Evolutionary conservation across 2,113 vertebrate species (phyloP).

Genomic region (Apodemus sylvaticus): DNA sequence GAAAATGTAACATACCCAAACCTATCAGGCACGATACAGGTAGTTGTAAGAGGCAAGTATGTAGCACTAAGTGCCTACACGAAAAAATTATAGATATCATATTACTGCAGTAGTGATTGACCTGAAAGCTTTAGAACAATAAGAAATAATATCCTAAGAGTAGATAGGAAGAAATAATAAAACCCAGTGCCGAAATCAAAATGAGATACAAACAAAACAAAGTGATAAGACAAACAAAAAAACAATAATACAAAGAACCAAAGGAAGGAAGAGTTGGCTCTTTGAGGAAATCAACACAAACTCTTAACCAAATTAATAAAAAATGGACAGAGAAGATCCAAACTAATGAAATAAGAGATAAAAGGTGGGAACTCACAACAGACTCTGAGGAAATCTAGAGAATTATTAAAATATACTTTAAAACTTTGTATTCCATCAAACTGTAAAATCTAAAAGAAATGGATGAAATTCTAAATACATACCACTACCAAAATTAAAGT

Average conservation of each 20-base stretch:
- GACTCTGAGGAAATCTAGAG: background rate
- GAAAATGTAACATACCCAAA: background rate
- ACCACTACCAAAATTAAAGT: background rate
- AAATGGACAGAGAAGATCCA: background rate
- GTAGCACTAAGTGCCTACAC: background rate
- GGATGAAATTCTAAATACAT: background rate
- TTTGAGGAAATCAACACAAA: background rate
- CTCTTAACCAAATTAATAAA: background rate
- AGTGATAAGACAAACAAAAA: background rate
- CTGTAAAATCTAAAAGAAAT: background rate
- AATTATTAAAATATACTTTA: background rate
- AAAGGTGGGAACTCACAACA: background rate
- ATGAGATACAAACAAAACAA: background rate
- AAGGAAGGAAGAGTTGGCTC: background rate
- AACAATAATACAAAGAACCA: background rate
- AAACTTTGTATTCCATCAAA: background rate
- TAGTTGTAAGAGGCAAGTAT: background rate
- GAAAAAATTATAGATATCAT: background rate
- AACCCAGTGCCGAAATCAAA: background rate
- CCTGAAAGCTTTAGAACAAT: background rate
- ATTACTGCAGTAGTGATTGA: background rate
- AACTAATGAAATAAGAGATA: background rate
- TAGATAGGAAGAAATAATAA: background rate
- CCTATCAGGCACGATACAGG: background rate
- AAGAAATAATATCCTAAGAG: background rate